These are phyloP conservation scores for Trachelus troglodyta DNA, from an alignment of 2,888 invertebrate genomes.

Conservation along the genomic window DNA sequence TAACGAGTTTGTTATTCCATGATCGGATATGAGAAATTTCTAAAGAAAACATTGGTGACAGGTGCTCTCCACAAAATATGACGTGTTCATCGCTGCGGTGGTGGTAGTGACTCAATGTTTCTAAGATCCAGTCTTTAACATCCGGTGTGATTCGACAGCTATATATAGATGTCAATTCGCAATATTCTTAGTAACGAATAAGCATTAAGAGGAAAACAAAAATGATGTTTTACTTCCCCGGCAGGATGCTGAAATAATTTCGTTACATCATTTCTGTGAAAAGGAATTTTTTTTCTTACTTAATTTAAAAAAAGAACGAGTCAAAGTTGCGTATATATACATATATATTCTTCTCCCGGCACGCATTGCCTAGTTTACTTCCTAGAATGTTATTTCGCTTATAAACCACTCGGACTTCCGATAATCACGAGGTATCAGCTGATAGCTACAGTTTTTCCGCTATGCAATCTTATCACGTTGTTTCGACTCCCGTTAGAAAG, in stretches of 20 bases:
- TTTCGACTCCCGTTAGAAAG: background rate
- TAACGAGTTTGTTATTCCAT: background rate
- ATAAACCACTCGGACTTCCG: background rate
- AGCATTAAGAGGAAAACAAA: background rate
- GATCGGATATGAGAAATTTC: background rate
- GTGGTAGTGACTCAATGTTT: background rate
- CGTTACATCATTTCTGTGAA: background rate
- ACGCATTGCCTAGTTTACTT: background rate
- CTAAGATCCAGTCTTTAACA: background rate
- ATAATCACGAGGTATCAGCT: background rate
- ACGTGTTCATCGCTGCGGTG: background rate
- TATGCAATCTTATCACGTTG: background rate
- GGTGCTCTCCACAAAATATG: background rate
- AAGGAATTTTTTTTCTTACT: background rate
- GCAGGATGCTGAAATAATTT: background rate
- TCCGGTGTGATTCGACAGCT: background rate
- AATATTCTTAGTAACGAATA: background rate
- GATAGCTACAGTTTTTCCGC: background rate
- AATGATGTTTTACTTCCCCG: background rate
- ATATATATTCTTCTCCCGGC: background rate
- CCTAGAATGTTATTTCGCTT: background rate
- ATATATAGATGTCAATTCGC: slow-evolving; percentile 1
- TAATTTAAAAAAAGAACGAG: background rate
- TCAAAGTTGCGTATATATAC: background rate
- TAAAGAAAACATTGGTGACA: background rate